Evolutionary conservation across 2,888 invertebrate genomes (phyloP).

Genomic region (Opisthograptis luteolata): DNA sequence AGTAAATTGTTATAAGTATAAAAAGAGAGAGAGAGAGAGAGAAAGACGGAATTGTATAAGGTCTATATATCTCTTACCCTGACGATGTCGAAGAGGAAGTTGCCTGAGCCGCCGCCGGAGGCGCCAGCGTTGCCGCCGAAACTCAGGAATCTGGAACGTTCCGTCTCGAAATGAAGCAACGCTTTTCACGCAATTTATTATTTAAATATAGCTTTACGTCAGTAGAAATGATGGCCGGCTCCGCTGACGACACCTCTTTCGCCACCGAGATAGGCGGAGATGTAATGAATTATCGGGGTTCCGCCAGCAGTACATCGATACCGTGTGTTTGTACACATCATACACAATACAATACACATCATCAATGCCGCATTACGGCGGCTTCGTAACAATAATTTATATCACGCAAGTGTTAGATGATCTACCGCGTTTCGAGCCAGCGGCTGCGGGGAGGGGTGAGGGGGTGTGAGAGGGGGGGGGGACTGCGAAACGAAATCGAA

Average conservation of each 20-base stretch:
- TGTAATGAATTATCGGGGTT: constrained; percentile 10
- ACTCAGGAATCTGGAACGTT: constrained; percentile 83
- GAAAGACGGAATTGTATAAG: background rate
- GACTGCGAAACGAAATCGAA: constrained; percentile 52
- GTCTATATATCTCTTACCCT: constrained; percentile 90
- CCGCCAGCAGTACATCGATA: too few species aligned
- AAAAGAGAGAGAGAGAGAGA: constrained; percentile 3
- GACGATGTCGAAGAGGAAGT: constrained; percentile 95
- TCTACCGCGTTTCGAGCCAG: constrained; percentile 32
- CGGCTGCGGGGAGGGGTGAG: background rate
- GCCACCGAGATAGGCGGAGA: constrained; percentile 5
- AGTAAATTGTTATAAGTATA: background rate
- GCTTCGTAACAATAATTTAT: constrained; percentile 43
- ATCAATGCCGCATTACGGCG: constrained; percentile 23
- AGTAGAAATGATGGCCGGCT: constrained; percentile 5
- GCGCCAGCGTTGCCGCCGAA: constrained; percentile 83
- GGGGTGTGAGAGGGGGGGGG: background rate
- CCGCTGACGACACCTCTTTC: constrained; percentile 15
- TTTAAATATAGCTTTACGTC: constrained; percentile 10
- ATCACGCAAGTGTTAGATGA: constrained; percentile 52
- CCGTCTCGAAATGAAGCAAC: constrained; percentile 5
- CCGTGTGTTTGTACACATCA: constrained; percentile 15
- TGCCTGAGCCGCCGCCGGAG: constrained; percentile 90
- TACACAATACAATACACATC: constrained; percentile 15
- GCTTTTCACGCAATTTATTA: constrained; percentile 1